Conservation (phyloP, 92 coral and sea anemone species). For the Metridium senile region DNA sequence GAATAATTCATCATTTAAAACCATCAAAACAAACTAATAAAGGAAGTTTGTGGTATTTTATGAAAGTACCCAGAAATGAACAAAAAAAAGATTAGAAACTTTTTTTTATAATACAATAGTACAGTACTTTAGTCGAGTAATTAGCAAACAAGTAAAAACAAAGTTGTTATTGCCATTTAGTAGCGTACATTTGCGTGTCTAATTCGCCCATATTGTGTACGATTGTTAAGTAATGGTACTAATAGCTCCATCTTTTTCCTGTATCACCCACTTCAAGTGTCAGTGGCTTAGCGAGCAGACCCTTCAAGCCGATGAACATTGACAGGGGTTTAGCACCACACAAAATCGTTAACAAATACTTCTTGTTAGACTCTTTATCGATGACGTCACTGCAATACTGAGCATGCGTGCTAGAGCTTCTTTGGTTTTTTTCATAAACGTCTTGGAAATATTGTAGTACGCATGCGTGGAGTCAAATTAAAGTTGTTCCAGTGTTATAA, state of each 20-base stretch:
- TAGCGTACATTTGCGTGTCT: neutral
- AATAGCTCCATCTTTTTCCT: constrained; percentile 26
- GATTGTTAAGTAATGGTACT: constrained; percentile 23
- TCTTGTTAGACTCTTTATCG: constrained; percentile 12
- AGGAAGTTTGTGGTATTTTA: no score
- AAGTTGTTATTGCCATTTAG: no score
- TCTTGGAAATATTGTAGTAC: neutral
- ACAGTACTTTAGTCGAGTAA: neutral
- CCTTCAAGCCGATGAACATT: constrained; percentile 39
- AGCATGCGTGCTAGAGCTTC: constrained; percentile 2
- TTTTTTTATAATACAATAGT: no score
- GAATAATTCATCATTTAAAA: no score
- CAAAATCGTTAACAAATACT: constrained; percentile 37
- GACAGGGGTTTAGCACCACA: constrained; percentile 30
- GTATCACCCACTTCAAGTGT: constrained; percentile 24
- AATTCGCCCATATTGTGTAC: neutral
- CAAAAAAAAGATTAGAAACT: no score
- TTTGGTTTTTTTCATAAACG: neutral
- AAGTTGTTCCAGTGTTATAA: neutral
- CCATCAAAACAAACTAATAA: no score
- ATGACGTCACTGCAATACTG: constrained; percentile 28
- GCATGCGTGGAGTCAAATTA: constrained; percentile 13
- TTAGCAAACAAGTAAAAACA: neutral
- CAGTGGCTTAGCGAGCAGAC: constrained; percentile 25
- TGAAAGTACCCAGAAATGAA: no score